Conservation (phyloP, 2,113 vertebrate genomes). For the Megatriorchis doriae region DNA sequence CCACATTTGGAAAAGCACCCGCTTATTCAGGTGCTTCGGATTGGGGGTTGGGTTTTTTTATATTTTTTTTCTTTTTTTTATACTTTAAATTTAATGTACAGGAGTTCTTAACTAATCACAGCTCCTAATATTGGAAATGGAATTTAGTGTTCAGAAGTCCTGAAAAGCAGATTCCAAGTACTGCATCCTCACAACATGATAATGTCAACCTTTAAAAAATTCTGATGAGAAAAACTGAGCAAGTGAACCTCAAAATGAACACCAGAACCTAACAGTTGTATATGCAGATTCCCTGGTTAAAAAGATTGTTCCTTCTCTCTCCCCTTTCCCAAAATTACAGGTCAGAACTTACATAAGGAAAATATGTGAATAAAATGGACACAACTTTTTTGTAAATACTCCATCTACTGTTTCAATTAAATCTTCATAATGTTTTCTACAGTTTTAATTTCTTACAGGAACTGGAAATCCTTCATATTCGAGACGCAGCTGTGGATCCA, state of each 20-base stretch:
- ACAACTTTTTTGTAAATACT: background rate
- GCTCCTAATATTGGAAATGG: background rate
- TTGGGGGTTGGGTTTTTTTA: background rate
- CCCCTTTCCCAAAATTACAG: background rate
- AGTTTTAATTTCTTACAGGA: slow-evolving; percentile 72
- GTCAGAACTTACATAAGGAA: background rate
- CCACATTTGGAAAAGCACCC: background rate
- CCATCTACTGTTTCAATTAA: background rate
- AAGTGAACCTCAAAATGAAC: background rate
- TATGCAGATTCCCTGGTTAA: background rate
- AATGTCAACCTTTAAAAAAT: background rate
- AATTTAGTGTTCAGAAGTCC: background rate
- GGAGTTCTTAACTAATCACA: background rate
- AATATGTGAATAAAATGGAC: background rate
- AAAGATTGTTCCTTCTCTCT: background rate
- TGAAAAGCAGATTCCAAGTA: background rate
- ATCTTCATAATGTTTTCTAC: background rate
- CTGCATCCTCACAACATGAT: background rate
- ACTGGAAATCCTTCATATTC: slow-evolving; percentile 85
- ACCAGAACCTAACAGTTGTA: background rate
- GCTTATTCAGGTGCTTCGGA: background rate
- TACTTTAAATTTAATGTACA: background rate
- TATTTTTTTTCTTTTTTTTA: background rate
- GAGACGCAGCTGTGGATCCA: slow-evolving; percentile 85
- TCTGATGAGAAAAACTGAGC: background rate